Conservation (phyloP, 2,113 vertebrate species). For the Brachyistius frenatus region DNA sequence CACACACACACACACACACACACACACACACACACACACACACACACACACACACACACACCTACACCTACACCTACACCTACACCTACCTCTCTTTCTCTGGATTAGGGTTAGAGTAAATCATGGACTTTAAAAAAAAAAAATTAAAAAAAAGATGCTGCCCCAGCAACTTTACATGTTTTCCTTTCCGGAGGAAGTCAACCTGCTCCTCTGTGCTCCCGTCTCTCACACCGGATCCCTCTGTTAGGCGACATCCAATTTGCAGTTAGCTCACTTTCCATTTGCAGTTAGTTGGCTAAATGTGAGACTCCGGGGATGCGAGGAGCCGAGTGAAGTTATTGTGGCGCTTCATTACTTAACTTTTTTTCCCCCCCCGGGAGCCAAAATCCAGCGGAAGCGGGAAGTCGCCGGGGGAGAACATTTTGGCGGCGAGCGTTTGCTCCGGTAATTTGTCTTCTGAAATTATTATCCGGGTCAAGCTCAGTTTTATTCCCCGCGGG, state of each 20-base stretch:
- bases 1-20: neutral
- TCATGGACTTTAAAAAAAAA: neutral
- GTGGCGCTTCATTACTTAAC: constrained; percentile 54
- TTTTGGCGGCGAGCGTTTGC: neutral
- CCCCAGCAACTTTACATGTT: constrained; percentile 4
- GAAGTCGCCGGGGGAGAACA: constrained; percentile 5
- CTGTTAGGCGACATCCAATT: constrained; percentile 73
- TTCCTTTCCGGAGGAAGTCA: neutral
- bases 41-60: neutral
- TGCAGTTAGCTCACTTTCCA: constrained; percentile 74
- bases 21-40: neutral
- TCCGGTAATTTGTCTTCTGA: neutral
- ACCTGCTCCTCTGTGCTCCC: constrained; percentile 35
- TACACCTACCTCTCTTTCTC: constrained; percentile 3
- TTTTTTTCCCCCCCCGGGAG: constrained; percentile 21
- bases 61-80: neutral
- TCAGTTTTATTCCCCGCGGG: neutral
- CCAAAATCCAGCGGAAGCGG: constrained; percentile 11
- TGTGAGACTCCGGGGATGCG: constrained; percentile 58
- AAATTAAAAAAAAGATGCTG: constrained; percentile 23
- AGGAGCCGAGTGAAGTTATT: constrained; percentile 33
- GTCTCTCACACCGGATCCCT: constrained; percentile 42
- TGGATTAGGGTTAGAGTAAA: neutral
- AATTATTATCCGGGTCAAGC: neutral
- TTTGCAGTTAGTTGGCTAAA: constrained; percentile 76